Evolutionary conservation across 2,888 invertebrate genomes (phyloP).

Genomic region (Podabrus alpinus): DNA sequence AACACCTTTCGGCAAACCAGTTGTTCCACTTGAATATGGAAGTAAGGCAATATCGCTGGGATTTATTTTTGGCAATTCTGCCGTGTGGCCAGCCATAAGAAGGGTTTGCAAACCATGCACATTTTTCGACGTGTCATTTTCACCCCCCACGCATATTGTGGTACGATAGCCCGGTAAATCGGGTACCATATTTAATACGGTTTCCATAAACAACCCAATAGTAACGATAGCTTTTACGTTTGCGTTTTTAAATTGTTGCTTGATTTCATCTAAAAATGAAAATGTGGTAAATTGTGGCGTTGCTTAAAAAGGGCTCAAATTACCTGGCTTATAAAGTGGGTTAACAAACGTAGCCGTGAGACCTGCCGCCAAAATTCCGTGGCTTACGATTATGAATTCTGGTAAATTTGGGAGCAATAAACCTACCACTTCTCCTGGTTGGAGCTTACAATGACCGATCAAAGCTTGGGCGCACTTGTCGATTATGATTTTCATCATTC

Average conservation of each 20-base stretch:
- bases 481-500: slow-evolving; percentile 63
- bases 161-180: slow-evolving; percentile 62
- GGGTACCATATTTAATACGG: slow-evolving; percentile 61
- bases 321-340: slow-evolving; percentile 71
- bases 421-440: slow-evolving; percentile 67
- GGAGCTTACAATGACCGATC: slow-evolving; percentile 60
- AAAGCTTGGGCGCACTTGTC: slow-evolving; percentile 64
- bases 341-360: slow-evolving; percentile 71
- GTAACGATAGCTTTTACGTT: slow-evolving; percentile 68
- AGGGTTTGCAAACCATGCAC: slow-evolving; percentile 53
- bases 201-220: slow-evolving; percentile 65
- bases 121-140: slow-evolving; percentile 57
- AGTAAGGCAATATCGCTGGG: slow-evolving; percentile 61
- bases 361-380: slow-evolving; percentile 69
- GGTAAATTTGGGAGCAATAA: slow-evolving; percentile 72
- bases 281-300: background rate
- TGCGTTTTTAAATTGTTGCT: slow-evolving; percentile 66
- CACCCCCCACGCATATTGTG: slow-evolving; percentile 68
- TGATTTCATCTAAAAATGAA: slow-evolving; percentile 62
- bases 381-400: slow-evolving; percentile 68
- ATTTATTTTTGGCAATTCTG: slow-evolving; percentile 56
- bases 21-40: slow-evolving; percentile 76
- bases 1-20: slow-evolving; percentile 82
- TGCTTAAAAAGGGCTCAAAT: slow-evolving; percentile 22
- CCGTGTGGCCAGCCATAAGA: slow-evolving; percentile 49